Conservation (phyloP, 2,888 invertebrate species). For the Entomobrya proxima region DNA sequence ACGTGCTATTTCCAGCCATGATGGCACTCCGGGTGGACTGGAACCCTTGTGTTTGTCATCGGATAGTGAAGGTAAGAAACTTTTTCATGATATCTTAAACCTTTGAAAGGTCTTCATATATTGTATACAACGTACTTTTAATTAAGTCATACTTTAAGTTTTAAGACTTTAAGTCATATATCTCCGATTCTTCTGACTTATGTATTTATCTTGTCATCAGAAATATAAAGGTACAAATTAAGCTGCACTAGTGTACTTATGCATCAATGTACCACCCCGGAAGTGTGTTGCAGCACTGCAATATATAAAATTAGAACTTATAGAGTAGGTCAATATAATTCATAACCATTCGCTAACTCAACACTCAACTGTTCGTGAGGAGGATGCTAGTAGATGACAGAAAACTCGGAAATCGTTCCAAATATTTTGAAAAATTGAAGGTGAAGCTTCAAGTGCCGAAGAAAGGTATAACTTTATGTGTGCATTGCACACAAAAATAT, state of each 20-base stretch:
- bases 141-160: no score
- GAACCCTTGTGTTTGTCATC: constrained; percentile 46
- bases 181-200: no score
- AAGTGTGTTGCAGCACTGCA: neutral
- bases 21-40: constrained; percentile 3
- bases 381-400: constrained; percentile 12
- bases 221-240: no score
- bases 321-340: constrained; percentile 22
- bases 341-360: constrained; percentile 17
- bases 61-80: constrained; percentile 57
- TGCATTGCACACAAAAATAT: no score
- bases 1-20: constrained; percentile 41
- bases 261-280: neutral
- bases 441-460: neutral
- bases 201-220: no score
- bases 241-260: neutral
- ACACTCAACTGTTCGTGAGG: no score
- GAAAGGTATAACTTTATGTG: no score
- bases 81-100: no score
- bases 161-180: no score
- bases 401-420: constrained; percentile 1
- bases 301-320: neutral
- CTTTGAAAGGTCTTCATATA: no score
- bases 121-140: no score
- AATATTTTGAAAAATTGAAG: neutral